phyloP scores from a whole-genome alignment of 2,888 invertebrate species.

The Heteropelma amictum region DNA sequence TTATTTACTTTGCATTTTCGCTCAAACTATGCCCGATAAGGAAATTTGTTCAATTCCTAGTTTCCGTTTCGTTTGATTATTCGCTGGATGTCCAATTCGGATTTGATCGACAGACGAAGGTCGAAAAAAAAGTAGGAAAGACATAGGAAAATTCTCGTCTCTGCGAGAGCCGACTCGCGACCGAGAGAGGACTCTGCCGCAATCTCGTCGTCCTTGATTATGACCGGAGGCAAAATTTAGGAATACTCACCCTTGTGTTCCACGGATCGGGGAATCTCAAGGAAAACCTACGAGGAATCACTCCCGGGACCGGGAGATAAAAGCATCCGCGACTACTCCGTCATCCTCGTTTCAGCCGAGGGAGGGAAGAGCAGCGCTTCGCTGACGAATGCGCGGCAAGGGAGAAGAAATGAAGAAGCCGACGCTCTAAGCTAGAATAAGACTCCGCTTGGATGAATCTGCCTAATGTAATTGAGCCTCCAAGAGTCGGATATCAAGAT shows the following conservation, averaged over 20 bases:
- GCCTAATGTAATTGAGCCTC: slow-evolving; percentile 49
- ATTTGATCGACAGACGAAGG: too few relatives aligned
- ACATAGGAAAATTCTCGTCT: not conserved
- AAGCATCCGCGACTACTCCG: slow-evolving; percentile 30
- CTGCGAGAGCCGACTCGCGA: slow-evolving; percentile 1
- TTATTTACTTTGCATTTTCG: too few relatives aligned
- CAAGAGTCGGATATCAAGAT: slow-evolving; percentile 53
- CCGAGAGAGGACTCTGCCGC: slow-evolving; percentile 60
- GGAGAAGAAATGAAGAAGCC: slow-evolving; percentile 18
- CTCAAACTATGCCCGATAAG: too few relatives aligned
- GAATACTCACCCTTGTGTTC: slow-evolving; percentile 35
- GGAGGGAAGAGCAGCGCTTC: not conserved
- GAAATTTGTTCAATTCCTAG: too few relatives aligned
- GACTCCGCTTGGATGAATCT: slow-evolving; percentile 49
- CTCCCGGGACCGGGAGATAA: slow-evolving; percentile 16
- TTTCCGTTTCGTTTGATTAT: too few relatives aligned
- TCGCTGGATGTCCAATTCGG: too few relatives aligned
- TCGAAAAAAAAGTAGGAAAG: not conserved
- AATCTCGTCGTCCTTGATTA: slow-evolving; percentile 68
- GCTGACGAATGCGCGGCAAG: not conserved
- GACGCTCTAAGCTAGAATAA: slow-evolving; percentile 50
- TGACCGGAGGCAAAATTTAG: slow-evolving; percentile 62
- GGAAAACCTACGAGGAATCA: slow-evolving; percentile 25
- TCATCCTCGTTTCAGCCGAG: slow-evolving; percentile 22
- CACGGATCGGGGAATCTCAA: not conserved